These are phyloP conservation scores for Pitangus sulphuratus DNA, from an alignment of 2,797 vertebrate genomes.

Conservation along the genomic window DNA sequence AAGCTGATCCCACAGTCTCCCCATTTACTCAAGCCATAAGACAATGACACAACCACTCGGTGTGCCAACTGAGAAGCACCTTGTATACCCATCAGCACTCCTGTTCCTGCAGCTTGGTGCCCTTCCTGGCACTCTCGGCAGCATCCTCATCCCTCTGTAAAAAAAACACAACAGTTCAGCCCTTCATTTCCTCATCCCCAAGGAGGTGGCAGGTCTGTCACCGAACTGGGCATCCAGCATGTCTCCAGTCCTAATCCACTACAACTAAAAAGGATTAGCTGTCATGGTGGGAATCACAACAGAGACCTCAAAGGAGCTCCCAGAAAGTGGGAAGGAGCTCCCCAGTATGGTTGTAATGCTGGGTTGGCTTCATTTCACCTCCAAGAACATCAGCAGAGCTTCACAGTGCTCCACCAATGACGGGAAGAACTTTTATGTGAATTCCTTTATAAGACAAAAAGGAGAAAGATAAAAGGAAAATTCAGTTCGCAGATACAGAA, in stretches of 20 bases:
- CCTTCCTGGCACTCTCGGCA: not conserved
- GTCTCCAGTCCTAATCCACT: not conserved
- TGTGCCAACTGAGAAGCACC: not conserved
- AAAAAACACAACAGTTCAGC: not conserved
- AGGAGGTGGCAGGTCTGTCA: not conserved
- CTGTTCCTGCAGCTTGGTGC: not conserved
- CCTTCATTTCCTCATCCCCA: not conserved
- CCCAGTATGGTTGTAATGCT: not conserved
- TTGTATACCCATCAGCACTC: not conserved
- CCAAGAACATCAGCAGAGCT: not conserved
- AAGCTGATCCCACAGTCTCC: not conserved
- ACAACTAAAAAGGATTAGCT: not conserved
- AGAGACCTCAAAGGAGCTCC: not conserved
- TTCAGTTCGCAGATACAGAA: not conserved
- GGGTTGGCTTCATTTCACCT: not conserved
- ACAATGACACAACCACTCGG: not conserved
- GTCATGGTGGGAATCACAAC: not conserved
- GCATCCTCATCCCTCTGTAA: not conserved
- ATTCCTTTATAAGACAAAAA: not conserved
- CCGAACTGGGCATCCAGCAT: not conserved
- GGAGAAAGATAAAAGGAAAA: not conserved
- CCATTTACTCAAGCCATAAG: not conserved
- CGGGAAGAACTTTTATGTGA: not conserved
- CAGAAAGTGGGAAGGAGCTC: not conserved
- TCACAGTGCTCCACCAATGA: not conserved